These are phyloP conservation scores for Euborellia annulipes DNA, from an alignment of 1,140 invertebrate species.

Conservation along the genomic window DNA sequence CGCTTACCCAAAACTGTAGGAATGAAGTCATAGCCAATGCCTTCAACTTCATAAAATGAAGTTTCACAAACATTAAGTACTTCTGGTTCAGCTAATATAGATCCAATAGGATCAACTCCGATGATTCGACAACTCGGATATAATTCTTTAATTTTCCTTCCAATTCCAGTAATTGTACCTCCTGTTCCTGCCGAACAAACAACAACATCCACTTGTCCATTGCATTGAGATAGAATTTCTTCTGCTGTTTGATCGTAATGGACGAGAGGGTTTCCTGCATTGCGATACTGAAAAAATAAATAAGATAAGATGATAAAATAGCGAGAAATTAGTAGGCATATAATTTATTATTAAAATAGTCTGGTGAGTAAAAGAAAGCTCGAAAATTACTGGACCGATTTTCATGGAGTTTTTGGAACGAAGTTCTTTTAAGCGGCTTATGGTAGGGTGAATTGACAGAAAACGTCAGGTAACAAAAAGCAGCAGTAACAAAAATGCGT, in stretches of 20 bases:
- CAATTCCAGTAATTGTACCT: conserved; percentile 75
- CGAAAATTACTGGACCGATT: no score
- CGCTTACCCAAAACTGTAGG: conserved; percentile 73
- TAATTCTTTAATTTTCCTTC: conserved; percentile 66
- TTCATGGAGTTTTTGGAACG: no score
- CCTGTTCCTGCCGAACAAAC: conserved; percentile 76
- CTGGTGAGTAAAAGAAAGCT: no score
- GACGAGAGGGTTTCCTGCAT: conserved; percentile 76
- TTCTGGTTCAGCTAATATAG: conserved; percentile 62
- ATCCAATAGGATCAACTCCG: conserved; percentile 77
- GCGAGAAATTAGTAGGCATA: no score
- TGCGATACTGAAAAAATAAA: conserved; percentile 54
- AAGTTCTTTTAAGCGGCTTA: no score
- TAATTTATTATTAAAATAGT: no score
- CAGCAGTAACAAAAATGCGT: no score
- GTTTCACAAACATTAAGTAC: conserved; percentile 46
- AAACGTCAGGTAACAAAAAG: no score
- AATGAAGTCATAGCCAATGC: conserved; percentile 87
- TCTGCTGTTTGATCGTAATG: conserved; percentile 84
- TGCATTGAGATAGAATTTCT: conserved; percentile 69
- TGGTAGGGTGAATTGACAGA: no score
- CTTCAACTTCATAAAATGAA: conserved; percentile 68
- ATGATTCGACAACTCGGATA: conserved; percentile 48
- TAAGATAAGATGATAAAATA: not conserved
- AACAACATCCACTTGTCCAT: conserved; percentile 67